Percentiles rank a stretch among this genome's conserved stretches.
Conservation (phyloP, 2,797 vertebrate species). For the Malurus leucopterus region DNA sequence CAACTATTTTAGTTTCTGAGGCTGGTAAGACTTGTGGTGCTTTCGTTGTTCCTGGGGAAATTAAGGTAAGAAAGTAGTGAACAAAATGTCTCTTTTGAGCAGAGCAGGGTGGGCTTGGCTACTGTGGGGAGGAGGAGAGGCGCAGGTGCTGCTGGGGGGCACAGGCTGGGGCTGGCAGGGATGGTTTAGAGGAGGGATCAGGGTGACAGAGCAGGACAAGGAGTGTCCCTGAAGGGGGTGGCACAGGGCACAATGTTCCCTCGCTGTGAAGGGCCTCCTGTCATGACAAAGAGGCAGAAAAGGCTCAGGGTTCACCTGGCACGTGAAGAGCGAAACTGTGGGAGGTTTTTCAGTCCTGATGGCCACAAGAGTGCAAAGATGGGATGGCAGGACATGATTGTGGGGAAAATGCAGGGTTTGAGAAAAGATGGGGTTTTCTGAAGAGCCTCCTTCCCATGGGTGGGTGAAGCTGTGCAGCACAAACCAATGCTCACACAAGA, state of each 20-base stretch:
- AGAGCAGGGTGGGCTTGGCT: conserved; percentile 38
- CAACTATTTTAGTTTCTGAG: conserved; percentile 67
- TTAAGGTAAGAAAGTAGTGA: conserved; percentile 63
- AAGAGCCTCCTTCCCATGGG: neutral
- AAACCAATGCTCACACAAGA: neutral
- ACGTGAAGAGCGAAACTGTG: neutral
- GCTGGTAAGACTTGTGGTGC: conserved; percentile 64
- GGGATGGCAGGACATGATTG: accelerated
- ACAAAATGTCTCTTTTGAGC: conserved; percentile 56
- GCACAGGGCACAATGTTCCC: accelerated
- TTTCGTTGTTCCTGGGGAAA: conserved; percentile 66
- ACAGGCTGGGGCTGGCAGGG: neutral
- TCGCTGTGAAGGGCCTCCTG: accelerated
- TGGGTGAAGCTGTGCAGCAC: neutral
- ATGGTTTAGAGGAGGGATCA: neutral
- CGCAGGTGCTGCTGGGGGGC: neutral
- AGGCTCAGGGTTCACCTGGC: conserved; percentile 8
- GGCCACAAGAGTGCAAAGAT: neutral
- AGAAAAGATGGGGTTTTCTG: neutral
- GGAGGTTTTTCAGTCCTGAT: neutral
- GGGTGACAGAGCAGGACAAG: neutral
- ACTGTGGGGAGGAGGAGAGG: conserved; percentile 8
- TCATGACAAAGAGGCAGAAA: neutral
- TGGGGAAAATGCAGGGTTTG: neutral
- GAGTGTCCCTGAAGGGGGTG: neutral